phyloP scores from a whole-genome alignment of 2,888 invertebrate genomes.

The Tetrapedia diversipes region DNA sequence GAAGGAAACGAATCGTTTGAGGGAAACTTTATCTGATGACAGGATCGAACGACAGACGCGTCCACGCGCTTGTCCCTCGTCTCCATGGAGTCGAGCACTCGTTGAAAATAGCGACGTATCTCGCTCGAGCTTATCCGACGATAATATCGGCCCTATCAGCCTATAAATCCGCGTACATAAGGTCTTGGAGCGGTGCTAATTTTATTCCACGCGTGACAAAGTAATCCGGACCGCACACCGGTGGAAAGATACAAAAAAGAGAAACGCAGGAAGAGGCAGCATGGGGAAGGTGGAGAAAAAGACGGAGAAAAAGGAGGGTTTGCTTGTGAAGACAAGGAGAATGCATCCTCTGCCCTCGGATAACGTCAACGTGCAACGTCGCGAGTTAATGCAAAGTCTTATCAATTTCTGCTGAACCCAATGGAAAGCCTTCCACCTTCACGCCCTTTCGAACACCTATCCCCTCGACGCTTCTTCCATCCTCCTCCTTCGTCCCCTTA shows the following conservation, averaged over 20 bases:
- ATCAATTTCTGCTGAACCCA: constrained; percentile 70
- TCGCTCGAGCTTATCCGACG: constrained; percentile 38
- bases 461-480: constrained; percentile 36
- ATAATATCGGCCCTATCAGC: constrained; percentile 54
- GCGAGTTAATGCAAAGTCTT: constrained; percentile 69
- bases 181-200: constrained; percentile 43
- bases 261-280: background rate
- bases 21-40: constrained; percentile 19
- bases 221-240: constrained; percentile 65
- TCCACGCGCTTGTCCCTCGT: constrained; percentile 13
- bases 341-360: constrained; percentile 53
- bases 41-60: constrained; percentile 4
- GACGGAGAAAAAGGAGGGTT: constrained; percentile 21
- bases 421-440: constrained; percentile 45
- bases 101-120: constrained; percentile 33
- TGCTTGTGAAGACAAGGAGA: constrained; percentile 33
- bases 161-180: constrained; percentile 45
- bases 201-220: constrained; percentile 63
- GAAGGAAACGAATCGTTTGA: constrained; percentile 13
- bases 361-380: constrained; percentile 66
- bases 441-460: constrained; percentile 43
- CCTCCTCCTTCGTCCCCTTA: constrained; percentile 53
- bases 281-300: background rate
- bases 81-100: background rate
- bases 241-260: constrained; percentile 44